Conservation (phyloP, 2,888 invertebrate species). For the Pristionchus fissidentatus region DNA sequence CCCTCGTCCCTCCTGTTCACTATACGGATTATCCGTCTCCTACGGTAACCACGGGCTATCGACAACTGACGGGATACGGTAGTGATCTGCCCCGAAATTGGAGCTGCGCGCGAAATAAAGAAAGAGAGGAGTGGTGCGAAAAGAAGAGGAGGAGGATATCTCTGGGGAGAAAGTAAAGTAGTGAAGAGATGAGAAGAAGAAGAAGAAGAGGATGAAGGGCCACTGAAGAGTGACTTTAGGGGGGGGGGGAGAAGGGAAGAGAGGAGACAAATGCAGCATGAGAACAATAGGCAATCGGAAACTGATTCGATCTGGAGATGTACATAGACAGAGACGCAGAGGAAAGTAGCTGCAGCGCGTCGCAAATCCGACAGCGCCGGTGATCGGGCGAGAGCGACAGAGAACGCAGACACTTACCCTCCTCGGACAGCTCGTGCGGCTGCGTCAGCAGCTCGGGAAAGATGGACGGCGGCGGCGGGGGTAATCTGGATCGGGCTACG, state of each 20-base stretch:
- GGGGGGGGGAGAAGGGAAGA: not conserved
- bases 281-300: constrained; percentile 33
- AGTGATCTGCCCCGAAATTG: not conserved
- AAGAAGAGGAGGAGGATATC: not conserved
- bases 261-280: too few relatives aligned
- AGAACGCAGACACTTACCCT: not conserved
- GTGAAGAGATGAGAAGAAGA: not conserved
- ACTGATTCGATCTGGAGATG: not conserved
- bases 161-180: constrained; percentile 42
- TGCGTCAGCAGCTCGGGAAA: constrained; percentile 36
- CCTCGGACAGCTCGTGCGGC: constrained; percentile 28
- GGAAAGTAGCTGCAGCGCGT: not conserved
- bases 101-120: constrained; percentile 31
- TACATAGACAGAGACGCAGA: not conserved
- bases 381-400: not conserved
- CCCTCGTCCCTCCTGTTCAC: not conserved
- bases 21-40: too few relatives aligned
- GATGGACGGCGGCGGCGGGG: constrained; percentile 17
- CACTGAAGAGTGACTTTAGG: not conserved
- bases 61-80: not conserved
- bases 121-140: constrained; percentile 4
- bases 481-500: constrained; percentile 30
- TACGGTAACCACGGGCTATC: not conserved
- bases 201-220: not conserved
- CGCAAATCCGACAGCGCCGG: not conserved